Evolutionary conservation across 1,140 invertebrate species (phyloP).

Genomic region (Cydia amplana): DNA sequence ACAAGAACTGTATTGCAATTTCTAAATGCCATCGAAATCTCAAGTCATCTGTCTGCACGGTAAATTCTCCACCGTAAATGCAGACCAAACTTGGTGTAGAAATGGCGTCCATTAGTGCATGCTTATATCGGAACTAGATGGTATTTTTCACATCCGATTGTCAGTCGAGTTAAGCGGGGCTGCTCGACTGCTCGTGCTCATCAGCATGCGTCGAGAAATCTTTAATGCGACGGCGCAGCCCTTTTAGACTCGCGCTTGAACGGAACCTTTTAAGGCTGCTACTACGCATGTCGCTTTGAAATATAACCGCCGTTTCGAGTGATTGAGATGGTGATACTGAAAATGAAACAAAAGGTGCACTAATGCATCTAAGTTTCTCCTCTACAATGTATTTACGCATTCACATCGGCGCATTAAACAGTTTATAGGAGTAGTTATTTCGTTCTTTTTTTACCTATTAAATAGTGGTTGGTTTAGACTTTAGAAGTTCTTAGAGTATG

Average conservation of each 20-base stretch:
- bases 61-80: not conserved
- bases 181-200: constrained; percentile 38
- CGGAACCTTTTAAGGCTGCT: constrained; percentile 43
- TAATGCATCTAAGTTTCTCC: constrained; percentile 29
- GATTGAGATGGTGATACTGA: constrained; percentile 38
- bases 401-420: not conserved
- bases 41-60: constrained; percentile 1
- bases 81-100: constrained; percentile 8
- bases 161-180: constrained; percentile 40
- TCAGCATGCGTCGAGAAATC: constrained; percentile 48
- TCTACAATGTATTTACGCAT: not conserved
- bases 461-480: not conserved
- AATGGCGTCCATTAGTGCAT: constrained; percentile 26
- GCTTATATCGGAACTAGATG: constrained; percentile 28
- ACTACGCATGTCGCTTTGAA: constrained; percentile 42
- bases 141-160: constrained; percentile 43
- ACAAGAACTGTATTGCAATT: constrained; percentile 11
- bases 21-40: constrained; percentile 21
- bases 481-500: not conserved
- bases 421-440: not conserved
- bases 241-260: constrained; percentile 43
- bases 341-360: constrained; percentile 34
- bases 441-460: not conserved
- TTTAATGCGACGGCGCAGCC: constrained; percentile 42
- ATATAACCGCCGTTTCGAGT: constrained; percentile 39